A percentile compares a stretch with the other conserved stretches of the same genome.
Evolutionary conservation across 2,797 vertebrate species (phyloP).

Genomic region (Alosa sapidissima): DNA sequence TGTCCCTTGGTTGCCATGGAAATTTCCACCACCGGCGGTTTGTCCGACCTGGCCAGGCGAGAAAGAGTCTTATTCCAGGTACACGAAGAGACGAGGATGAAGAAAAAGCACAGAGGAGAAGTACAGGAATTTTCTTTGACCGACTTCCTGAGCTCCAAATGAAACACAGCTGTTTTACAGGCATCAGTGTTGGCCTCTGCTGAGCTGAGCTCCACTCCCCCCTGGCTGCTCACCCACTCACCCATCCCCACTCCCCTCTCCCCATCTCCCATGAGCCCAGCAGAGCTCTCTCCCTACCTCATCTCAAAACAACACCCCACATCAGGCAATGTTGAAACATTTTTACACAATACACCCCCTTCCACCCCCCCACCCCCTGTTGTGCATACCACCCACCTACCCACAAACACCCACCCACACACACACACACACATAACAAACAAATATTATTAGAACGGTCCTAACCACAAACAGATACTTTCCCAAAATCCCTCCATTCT

Average conservation of each 20-base stretch:
- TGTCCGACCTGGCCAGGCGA: conserved; percentile 53
- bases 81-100: conserved; percentile 58
- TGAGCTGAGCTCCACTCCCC: not conserved
- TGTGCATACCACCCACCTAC: conserved; percentile 11
- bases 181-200: conserved; percentile 52
- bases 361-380: not conserved
- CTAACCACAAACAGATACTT: conserved; percentile 15
- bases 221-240: conserved; percentile 32
- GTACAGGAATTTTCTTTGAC: conserved; percentile 61
- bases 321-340: conserved; percentile 11
- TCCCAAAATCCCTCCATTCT: not conserved
- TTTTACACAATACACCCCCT: not conserved
- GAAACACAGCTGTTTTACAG: conserved; percentile 69
- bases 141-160: conserved; percentile 66
- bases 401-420: not conserved
- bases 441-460: conserved; percentile 13
- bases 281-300: not conserved
- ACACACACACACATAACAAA: not conserved
- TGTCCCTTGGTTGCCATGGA: conserved; percentile 71
- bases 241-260: not conserved
- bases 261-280: not conserved
- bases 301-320: conserved; percentile 12
- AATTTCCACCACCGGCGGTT: conserved; percentile 68
- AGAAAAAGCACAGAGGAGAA: conserved; percentile 48
- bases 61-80: conserved; percentile 67